Evolutionary conservation across 2,113 vertebrate genomes (phyloP), one percentile per base, ranked within the genome.

Genomic region (Mustelus asterias): DNA sequence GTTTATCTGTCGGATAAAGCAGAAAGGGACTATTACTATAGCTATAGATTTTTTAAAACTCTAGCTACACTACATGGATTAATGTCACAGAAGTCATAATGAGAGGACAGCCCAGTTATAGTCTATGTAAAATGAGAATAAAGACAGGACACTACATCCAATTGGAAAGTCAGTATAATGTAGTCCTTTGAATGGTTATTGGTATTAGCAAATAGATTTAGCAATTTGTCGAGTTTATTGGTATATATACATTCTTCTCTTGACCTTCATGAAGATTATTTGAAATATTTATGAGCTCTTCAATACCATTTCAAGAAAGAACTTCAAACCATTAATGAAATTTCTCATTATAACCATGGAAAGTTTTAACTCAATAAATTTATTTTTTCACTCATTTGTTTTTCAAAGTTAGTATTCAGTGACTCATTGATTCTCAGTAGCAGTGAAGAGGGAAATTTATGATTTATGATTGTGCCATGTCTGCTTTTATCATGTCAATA

Each of bases 401-500:
- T 98, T 98, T 98, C 97, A 97, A 97, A 97, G 97, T 98, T 98
- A 97, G 97, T 98, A 98, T 98, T 98, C 98, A 98, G 98, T 98
- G 98, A 98, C 98, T 98, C 98, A 98, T 98, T 92, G 98, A 98
- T 98, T 98, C 97, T 97, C 97, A 98, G 97, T 98, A 98, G 98
- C 97, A 97, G 98, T 98, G 97, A 98, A 98, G 98, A 98, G 97
- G 98, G 98, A 98, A 98, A 98, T 98, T 98, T 98, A 98, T 98
- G 97, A 98, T 98, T 97, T 98, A 98, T 98, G 98, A 98, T 98
- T 98, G 98, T 98, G 98, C 98, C 98, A 97, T 98, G 98, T 98
- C 98, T 98, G 98, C 98, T 98, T 98, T 98, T 98, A 98, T 98
- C 98, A 98, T 98, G 98, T 98, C 97, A 97, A 98, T 97, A 98